Evolutionary conservation across 2,113 vertebrate genomes (phyloP), one percentile per base, ranked within the genome.

Genomic region (Ammodytes dubius): DNA sequence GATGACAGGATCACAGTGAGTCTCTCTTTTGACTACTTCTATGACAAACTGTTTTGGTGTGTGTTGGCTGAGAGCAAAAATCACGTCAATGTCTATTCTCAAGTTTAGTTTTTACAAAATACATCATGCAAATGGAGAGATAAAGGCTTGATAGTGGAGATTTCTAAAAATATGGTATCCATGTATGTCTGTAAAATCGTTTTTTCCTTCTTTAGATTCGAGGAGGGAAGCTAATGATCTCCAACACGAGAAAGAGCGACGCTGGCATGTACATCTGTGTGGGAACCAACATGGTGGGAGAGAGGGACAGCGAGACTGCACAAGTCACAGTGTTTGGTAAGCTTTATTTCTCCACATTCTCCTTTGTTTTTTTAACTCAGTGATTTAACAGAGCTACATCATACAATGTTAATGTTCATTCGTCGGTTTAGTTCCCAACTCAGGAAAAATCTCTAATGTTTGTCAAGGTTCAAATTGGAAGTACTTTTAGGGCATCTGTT

Each of bases 251-350:
- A 37, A 99, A 99, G 87, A 97, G 96, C 0, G 98, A 99, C 46
- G 97, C 98, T 0, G 98, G 98, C 39, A 99, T 98, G 96, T 99
- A 99, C 74, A 96, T 96, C 15, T 99, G 98, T 81, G 98, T 99
- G 49, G 98, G 97, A 3, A 98, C 97, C 85, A 99, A 99, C 86
- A 99, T 99, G 97, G 98, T 99, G 66, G 98, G 98, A 35, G 98
- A 99, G 83, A 90, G 98, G 35, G 98, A 99, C 93, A 99, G 98
- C 0, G 98, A 99, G 65, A 98, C 98, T 0, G 98, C 98, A 64
- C 98, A 99, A 86, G 95, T 99, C 66, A 99, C 98, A 7, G 98
- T 99, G 80, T 99, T 99, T 77, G 98, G 98, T 99, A 95, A 96
- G 89, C 3, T 47, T 64, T 19, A 10, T 60, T 83, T 59, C 11